Percentiles rank a stretch among this genome's conserved stretches.
These are phyloP conservation scores for Corella eumyota DNA, from an alignment of 23 tunicate genomes.

Conservation along the genomic window DNA sequence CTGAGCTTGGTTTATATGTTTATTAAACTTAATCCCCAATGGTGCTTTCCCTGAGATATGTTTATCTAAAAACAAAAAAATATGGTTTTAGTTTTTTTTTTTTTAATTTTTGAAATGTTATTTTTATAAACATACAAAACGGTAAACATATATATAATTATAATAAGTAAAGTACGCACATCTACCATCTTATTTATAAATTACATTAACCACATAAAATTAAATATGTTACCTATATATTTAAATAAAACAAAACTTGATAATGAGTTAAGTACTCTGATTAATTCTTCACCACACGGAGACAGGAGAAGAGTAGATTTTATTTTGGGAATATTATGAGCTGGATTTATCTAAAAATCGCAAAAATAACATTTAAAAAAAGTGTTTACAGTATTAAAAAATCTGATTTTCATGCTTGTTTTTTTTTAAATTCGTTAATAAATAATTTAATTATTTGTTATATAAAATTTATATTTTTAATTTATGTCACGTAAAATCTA, in stretches of 20 bases:
- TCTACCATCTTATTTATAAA: too few species aligned
- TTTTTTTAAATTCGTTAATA: too few species aligned
- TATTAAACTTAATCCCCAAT: too few species aligned
- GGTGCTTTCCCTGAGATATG: too few species aligned
- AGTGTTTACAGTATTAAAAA: background rate
- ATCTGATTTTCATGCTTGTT: background rate
- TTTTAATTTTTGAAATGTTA: too few species aligned
- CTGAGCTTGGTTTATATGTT: too few species aligned
- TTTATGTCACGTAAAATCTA: background rate
- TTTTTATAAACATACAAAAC: too few species aligned
- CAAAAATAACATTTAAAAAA: background rate
- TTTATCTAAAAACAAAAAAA: too few species aligned
- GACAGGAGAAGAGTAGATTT: constrained; percentile 19
- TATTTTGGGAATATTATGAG: constrained; percentile 9
- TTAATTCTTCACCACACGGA: constrained; percentile 32
- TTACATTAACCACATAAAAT: too few species aligned
- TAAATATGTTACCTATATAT: constrained; percentile 7
- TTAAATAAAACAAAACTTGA: constrained; percentile 19
- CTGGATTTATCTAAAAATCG: constrained; percentile 10
- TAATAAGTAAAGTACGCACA: too few species aligned
- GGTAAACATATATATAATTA: too few species aligned
- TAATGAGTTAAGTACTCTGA: constrained; percentile 19
- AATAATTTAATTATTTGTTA: background rate
- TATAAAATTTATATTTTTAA: background rate
- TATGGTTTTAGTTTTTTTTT: too few species aligned